Evolutionary conservation across 1,140 invertebrate genomes (phyloP), one percentile per base, ranked within the genome.

Genomic region (Globodera rostochiensis): DNA sequence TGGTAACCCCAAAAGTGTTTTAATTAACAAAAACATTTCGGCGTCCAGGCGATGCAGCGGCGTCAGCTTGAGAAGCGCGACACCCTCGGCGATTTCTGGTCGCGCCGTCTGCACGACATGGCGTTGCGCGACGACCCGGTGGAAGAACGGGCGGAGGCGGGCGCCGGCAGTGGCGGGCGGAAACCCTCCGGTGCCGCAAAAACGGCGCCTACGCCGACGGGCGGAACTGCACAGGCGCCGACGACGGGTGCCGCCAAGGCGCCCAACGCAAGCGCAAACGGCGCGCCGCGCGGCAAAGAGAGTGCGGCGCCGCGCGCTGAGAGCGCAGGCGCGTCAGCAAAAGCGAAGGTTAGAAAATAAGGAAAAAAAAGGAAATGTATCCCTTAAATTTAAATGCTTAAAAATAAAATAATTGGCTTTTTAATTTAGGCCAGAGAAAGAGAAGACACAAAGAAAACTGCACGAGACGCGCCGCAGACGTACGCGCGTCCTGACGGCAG

Each of bases 71-170:
- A 86, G 49, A 86, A 87, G 66, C 84, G 85, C 13, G 86, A 87
- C 73, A 87, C 86, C 3, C 86, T 88, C 21, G 82, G 82, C 50
- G 86, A 87, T 64, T 87, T 86, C 70, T 87, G 86, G 70, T 70
- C 66, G 45, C 81, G 85, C 19, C 86, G 85, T 47, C 64, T 87
- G 7, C 83, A 86, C 64, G 86, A 87, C 69, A 84, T 84, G 80
- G 60, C 87, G 71, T 53, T 86, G 45, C 53, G 83, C 21, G 86
- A 87, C 77, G 86, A 87, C 69, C 86, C 86, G 6, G 84, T 85
- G 13, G 86, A 86, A 21, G 47, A 69, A 21, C 21, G 25, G 46
- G 19, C 36, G 8, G 57, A 46, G 36, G 60, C 47, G 49, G 82
- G 81, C 21, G 57, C 36, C 49, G 82, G 69, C n/a, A 36, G 67